These are phyloP conservation scores for Lutraria lutraria DNA, from an alignment of 2,888 invertebrate species.

Conservation along the genomic window DNA sequence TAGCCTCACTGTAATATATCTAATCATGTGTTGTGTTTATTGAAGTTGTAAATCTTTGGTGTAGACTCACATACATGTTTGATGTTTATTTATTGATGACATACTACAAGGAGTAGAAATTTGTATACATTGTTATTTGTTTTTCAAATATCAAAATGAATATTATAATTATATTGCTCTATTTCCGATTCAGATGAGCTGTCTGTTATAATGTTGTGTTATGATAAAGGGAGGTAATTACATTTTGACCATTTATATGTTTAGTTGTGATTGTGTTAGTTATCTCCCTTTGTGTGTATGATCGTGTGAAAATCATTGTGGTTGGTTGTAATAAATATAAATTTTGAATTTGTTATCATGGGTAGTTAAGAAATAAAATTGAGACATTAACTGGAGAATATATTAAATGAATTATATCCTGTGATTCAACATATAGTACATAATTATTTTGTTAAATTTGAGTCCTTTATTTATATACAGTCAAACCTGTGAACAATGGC, in stretches of 20 bases:
- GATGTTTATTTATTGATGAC: neutral
- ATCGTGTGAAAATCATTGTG: neutral
- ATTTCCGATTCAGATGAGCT: neutral
- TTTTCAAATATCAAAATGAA: neutral
- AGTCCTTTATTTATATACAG: too few relatives aligned
- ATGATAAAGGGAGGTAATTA: neutral
- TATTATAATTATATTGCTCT: conserved; percentile 1
- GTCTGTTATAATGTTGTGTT: neutral
- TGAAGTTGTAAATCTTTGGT: conserved; percentile 14
- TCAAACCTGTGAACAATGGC: too few relatives aligned
- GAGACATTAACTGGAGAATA: neutral
- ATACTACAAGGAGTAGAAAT: neutral
- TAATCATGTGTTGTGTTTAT: neutral
- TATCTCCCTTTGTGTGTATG: neutral
- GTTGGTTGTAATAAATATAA: neutral
- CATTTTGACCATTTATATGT: neutral
- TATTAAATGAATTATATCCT: too few relatives aligned
- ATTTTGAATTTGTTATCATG: neutral
- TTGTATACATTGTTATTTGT: neutral
- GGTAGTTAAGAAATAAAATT: neutral
- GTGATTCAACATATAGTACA: too few relatives aligned
- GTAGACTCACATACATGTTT: neutral
- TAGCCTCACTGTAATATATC: neutral
- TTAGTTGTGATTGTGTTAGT: neutral
- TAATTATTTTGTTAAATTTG: too few relatives aligned